Conservation (phyloP, 2,113 vertebrate genomes). For the Mola mola region DNA sequence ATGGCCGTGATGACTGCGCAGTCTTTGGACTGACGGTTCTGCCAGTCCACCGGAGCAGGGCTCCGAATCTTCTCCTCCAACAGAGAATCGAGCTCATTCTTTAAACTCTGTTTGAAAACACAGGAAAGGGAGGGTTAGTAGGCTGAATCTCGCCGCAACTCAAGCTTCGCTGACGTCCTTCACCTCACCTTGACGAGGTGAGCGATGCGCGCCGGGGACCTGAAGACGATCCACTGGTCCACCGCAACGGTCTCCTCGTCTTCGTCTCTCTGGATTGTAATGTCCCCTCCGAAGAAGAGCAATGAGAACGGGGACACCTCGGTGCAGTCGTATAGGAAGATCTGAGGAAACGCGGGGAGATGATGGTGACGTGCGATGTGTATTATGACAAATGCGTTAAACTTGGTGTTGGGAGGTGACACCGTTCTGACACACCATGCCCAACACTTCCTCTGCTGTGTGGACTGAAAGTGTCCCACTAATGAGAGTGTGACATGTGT, state of each 20-base stretch:
- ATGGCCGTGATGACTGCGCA: conserved; percentile 95
- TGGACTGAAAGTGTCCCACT: conserved; percentile 63
- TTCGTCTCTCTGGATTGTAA: conserved; percentile 95
- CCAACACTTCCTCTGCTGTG: conserved; percentile 38
- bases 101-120: conserved; percentile 83
- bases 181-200: conserved; percentile 91
- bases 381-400: conserved; percentile 18
- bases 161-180: no score
- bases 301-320: conserved; percentile 98
- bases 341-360: conserved; percentile 78
- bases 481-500: conserved; percentile 58
- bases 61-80: conserved; percentile 93
- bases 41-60: conserved; percentile 94
- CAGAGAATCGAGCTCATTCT: conserved; percentile 89
- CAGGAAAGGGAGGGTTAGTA: neutral
- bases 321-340: conserved; percentile 97
- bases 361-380: neutral
- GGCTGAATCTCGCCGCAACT: no score
- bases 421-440: neutral
- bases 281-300: conserved; percentile 96
- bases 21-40: conserved; percentile 86
- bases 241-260: conserved; percentile 95
- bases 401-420: neutral
- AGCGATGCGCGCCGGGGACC: conserved; percentile 93
- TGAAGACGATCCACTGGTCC: conserved; percentile 97